A percentile compares a stretch with the other conserved stretches of the same genome.
These are phyloP conservation scores for Epizoanthus illoricatus DNA, from an alignment of 92 coral and sea anemone genomes.

Conservation along the genomic window DNA sequence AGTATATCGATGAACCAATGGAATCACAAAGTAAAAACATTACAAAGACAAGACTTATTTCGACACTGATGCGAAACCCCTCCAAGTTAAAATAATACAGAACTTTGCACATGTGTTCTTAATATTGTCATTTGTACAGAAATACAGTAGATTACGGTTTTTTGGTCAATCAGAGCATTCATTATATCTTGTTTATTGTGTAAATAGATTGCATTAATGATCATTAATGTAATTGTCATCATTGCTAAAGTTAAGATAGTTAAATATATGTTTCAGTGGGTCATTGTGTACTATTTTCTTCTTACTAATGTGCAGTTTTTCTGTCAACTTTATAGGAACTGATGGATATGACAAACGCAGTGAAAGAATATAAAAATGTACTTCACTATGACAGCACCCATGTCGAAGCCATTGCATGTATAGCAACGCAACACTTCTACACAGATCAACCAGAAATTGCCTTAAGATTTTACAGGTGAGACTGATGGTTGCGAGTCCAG, in stretches of 20 bases:
- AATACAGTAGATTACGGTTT: too few species aligned
- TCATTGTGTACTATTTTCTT: neutral
- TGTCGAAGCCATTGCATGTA: constrained; percentile 97
- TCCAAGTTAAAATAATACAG: too few species aligned
- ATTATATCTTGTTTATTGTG: too few species aligned
- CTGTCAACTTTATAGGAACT: constrained; percentile 64
- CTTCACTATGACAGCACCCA: constrained; percentile 90
- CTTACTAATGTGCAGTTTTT: neutral
- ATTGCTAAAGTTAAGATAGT: too few species aligned
- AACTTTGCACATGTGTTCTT: too few species aligned
- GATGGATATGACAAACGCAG: constrained; percentile 90
- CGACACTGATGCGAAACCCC: too few species aligned
- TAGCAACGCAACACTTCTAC: constrained; percentile 97
- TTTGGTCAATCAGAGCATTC: too few species aligned
- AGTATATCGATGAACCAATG: too few species aligned
- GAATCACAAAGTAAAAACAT: too few species aligned
- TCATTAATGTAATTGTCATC: neutral
- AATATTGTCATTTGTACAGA: too few species aligned
- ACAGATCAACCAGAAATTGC: constrained; percentile 99
- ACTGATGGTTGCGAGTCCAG: neutral
- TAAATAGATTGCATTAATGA: too few species aligned
- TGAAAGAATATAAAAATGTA: constrained; percentile 84
- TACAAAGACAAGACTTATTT: too few species aligned
- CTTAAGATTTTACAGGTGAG: constrained; percentile 85
- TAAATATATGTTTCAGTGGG: neutral